Conservation (phyloP, 2,113 vertebrate genomes). For the Barnardius zonarius region DNA sequence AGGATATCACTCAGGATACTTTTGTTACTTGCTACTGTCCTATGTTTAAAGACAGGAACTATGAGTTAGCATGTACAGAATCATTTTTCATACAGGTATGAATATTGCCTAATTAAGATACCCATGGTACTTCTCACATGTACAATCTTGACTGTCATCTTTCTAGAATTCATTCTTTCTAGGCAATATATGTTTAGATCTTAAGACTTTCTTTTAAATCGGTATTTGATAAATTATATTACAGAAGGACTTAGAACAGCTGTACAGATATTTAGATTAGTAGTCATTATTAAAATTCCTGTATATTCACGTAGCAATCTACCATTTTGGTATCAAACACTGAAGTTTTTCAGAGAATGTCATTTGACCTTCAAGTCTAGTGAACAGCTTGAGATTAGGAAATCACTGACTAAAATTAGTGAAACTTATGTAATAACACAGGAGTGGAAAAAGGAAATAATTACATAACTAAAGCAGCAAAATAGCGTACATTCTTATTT, state of each 20-base stretch:
- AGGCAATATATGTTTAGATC: neutral
- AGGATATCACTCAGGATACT: neutral
- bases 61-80: neutral
- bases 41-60: neutral
- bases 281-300: neutral
- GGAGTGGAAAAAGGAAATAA: neutral
- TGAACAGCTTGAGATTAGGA: neutral
- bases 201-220: neutral
- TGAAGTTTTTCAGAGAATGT: neutral
- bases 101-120: neutral
- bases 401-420: neutral
- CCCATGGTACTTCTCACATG: neutral
- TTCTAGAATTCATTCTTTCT: neutral
- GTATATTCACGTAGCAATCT: neutral
- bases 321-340: neutral
- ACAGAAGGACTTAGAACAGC: neutral
- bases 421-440: neutral
- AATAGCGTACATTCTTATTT: neutral
- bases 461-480: neutral
- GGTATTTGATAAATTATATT: neutral
- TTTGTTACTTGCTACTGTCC: neutral
- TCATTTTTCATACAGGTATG: neutral
- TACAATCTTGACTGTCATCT: neutral
- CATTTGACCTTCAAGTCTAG: neutral
- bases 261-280: neutral